Percentiles rank a stretch among this genome's conserved stretches.
Evolutionary conservation across 1,140 invertebrate genomes (phyloP).

Genomic region (Neocloeon triangulifer): DNA sequence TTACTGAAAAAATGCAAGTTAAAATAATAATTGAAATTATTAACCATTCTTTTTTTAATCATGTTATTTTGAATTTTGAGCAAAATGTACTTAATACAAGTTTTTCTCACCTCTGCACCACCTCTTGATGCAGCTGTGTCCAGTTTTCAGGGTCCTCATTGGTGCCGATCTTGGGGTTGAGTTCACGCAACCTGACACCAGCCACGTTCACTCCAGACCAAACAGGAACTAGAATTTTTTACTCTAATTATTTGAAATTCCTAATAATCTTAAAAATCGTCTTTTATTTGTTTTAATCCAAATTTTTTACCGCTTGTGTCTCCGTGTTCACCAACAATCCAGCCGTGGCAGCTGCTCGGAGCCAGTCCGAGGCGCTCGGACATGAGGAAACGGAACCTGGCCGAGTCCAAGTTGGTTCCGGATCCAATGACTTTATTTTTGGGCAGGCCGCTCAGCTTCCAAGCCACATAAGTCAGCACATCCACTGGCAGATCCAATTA

Average conservation of each 20-base stretch:
- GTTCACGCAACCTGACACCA: slow-evolving; percentile 54
- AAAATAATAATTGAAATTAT: slow-evolving; percentile 1
- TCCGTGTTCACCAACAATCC: slow-evolving; percentile 73
- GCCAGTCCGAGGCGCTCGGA: slow-evolving; percentile 59
- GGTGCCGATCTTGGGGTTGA: slow-evolving; percentile 49
- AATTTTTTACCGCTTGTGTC: slow-evolving; percentile 44
- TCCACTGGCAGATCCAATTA: slow-evolving; percentile 31
- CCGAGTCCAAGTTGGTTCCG: slow-evolving; percentile 77
- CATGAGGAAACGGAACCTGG: slow-evolving; percentile 68
- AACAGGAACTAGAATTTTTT: slow-evolving; percentile 42
- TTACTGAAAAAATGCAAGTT: slow-evolving; percentile 1
- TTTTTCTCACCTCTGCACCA: slow-evolving; percentile 35
- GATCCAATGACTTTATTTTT: slow-evolving; percentile 70
- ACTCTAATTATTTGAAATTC: background rate
- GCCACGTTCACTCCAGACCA: slow-evolving; percentile 86
- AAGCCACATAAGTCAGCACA: slow-evolving; percentile 76
- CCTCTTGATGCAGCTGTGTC: slow-evolving; percentile 49
- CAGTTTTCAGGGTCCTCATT: slow-evolving; percentile 53
- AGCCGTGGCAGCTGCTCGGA: slow-evolving; percentile 63
- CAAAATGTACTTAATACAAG: slow-evolving; percentile 1
- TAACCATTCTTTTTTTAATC: slow-evolving; percentile 1
- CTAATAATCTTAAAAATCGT: background rate
- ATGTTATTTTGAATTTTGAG: background rate
- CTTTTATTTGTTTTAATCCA: too few relatives aligned
- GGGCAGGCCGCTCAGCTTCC: slow-evolving; percentile 75